Evolutionary conservation across 2,888 invertebrate genomes (phyloP).

Genomic region (Drosophila peninsularis): DNA sequence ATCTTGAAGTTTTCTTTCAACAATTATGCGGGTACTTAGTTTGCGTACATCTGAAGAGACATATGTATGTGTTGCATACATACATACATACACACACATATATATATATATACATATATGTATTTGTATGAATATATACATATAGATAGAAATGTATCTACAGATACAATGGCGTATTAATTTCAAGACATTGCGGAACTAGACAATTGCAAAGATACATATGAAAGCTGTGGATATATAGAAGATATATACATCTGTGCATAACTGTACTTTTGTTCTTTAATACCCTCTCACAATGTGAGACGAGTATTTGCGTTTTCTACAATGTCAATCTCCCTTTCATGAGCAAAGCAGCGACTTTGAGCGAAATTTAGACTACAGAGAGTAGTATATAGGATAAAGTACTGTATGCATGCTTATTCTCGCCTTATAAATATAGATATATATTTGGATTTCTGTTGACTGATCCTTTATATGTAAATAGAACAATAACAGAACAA

Average conservation of each 20-base stretch:
- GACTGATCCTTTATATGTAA: too few species aligned
- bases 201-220: background rate
- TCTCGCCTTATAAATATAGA: too few species aligned
- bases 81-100: background rate
- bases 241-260: background rate
- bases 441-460: too few species aligned
- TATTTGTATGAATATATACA: background rate
- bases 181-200: constrained; percentile 8
- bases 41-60: background rate
- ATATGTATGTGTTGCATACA: background rate
- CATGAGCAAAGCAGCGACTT: background rate
- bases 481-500: too few species aligned
- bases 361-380: background rate
- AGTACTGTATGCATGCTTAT: too few species aligned
- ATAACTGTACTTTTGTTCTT: background rate
- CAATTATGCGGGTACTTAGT: constrained; percentile 18
- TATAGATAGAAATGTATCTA: background rate
- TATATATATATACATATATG: background rate
- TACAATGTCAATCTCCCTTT: background rate
- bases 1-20: constrained; percentile 15
- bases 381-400: background rate
- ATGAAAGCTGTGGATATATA: too few species aligned
- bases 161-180: constrained; percentile 10
- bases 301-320: background rate
- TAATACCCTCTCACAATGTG: background rate